A percentile compares a stretch with the other conserved stretches of the same genome.
Conservation (phyloP, 2,797 vertebrate genomes). For the Lophius americanus region DNA sequence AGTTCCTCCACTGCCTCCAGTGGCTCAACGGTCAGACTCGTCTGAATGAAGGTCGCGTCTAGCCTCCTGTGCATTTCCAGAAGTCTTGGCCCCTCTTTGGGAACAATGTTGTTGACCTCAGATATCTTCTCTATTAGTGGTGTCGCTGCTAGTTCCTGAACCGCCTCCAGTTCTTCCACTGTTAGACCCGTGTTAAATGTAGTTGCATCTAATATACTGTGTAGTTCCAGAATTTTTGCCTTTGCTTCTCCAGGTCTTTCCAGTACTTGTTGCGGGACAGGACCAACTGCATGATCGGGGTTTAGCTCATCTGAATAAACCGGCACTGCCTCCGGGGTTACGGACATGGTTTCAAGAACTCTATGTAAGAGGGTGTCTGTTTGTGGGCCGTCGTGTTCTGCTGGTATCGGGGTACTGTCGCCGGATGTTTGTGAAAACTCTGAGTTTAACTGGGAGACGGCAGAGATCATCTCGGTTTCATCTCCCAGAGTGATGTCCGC, state of each 20-base stretch:
- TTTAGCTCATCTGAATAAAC: constrained; percentile 44
- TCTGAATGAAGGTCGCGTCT: constrained; percentile 50
- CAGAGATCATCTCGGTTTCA: constrained; percentile 95
- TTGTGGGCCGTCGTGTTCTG: constrained; percentile 69
- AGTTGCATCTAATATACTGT: constrained; percentile 58
- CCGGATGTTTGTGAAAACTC: constrained; percentile 89
- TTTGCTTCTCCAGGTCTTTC: constrained; percentile 54
- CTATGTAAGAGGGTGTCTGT: constrained; percentile 83
- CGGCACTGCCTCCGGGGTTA: constrained; percentile 45
- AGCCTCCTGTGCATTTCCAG: constrained; percentile 51
- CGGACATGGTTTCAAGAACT: constrained; percentile 81
- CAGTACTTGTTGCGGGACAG: constrained; percentile 36
- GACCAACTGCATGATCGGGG: constrained; percentile 48
- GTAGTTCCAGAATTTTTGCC: constrained; percentile 47
- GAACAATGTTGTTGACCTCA: constrained; percentile 59
- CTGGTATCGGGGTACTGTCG: constrained; percentile 86
- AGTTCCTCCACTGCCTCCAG: constrained; percentile 50
- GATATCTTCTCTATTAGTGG: constrained; percentile 53
- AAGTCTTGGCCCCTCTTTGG: constrained; percentile 49
- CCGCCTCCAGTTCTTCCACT: constrained; percentile 50
- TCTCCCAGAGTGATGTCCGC: constrained; percentile 81
- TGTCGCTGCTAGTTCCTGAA: constrained; percentile 46
- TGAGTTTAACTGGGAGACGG: constrained; percentile 86
- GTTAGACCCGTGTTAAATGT: constrained; percentile 40
- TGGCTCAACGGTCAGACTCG: constrained; percentile 46